Conservation (phyloP, 2,797 vertebrate species). For the Phalloptychus januarius region DNA sequence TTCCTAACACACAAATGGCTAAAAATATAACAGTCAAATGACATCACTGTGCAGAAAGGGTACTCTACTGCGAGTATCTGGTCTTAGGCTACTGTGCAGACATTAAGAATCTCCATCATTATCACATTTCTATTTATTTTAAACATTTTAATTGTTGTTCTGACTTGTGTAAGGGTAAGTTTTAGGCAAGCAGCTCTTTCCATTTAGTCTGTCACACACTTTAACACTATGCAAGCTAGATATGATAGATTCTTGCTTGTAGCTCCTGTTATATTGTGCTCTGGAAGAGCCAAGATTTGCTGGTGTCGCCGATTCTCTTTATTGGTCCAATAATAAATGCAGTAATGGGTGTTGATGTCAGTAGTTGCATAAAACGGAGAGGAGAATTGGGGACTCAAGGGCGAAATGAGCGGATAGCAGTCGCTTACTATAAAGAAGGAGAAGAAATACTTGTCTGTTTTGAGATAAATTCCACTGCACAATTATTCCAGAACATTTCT, state of each 20-base stretch:
- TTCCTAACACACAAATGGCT: not conserved
- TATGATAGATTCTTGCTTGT: not conserved
- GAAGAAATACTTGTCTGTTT: not conserved
- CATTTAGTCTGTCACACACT: not conserved
- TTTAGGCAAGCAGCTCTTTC: not conserved
- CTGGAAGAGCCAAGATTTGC: not conserved
- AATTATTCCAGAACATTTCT: not conserved
- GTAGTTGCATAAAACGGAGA: not conserved
- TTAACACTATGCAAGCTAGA: not conserved
- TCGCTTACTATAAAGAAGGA: not conserved
- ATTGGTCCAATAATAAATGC: not conserved
- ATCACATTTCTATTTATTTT: not conserved
- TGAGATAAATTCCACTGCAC: not conserved
- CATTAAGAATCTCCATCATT: not conserved
- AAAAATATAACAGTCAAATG: not conserved
- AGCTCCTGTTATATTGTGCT: not conserved
- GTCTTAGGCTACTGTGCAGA: not conserved
- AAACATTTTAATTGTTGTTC: not conserved
- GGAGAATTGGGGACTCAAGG: not conserved
- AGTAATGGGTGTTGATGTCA: not conserved
- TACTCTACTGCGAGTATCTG: not conserved
- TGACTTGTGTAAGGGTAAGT: not conserved
- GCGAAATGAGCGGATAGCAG: not conserved
- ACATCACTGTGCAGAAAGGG: not conserved
- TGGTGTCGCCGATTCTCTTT: not conserved